phyloP scores from a whole-genome alignment of 2,797 vertebrate species.

The Alca torda region DNA sequence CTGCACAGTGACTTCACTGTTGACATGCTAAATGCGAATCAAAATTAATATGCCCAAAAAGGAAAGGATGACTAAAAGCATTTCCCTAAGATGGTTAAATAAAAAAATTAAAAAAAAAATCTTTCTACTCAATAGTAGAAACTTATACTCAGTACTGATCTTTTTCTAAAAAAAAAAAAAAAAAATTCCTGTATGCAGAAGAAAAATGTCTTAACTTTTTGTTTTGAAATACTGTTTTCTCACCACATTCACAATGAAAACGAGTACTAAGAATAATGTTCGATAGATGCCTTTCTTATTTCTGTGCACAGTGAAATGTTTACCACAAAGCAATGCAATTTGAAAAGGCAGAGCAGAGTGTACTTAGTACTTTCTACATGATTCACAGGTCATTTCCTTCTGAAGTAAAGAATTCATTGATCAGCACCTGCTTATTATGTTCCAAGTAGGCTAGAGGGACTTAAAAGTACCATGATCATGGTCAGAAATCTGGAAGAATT shows the following conservation, averaged over 20 bases:
- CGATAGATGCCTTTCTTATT: neutral
- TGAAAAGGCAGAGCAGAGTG: neutral
- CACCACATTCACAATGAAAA: neutral
- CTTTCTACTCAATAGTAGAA: neutral
- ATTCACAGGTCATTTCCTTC: neutral
- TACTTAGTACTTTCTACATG: neutral
- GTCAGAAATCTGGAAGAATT: neutral
- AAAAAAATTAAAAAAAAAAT: neutral
- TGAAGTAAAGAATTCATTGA: neutral
- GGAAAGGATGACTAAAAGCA: neutral
- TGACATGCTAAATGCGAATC: neutral
- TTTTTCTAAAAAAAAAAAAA: neutral
- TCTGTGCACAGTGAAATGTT: neutral
- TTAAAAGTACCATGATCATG: neutral
- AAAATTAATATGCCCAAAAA: neutral
- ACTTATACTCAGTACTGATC: neutral
- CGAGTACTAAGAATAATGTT: neutral
- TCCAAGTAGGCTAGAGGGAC: neutral
- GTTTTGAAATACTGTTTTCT: neutral
- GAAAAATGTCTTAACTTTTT: neutral
- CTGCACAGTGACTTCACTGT: neutral
- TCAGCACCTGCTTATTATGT: neutral
- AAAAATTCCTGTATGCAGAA: neutral
- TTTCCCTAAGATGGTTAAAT: neutral
- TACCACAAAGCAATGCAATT: neutral